A percentile compares a stretch with the other conserved stretches of the same genome.
Conservation (phyloP, 2,888 invertebrate genomes). For the Clitarchus hookeri region DNA sequence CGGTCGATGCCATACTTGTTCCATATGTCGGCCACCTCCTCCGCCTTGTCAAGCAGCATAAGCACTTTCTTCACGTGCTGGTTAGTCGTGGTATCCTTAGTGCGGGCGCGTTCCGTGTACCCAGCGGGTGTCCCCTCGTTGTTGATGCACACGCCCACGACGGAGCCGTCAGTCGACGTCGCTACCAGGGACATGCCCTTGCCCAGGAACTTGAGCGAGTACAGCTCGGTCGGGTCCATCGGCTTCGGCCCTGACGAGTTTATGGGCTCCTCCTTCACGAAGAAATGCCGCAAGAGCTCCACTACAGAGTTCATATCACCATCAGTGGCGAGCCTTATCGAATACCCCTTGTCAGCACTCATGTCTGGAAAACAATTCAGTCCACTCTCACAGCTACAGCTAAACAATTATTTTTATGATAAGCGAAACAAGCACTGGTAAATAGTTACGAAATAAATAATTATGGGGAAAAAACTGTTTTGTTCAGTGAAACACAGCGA, state of each 20-base stretch:
- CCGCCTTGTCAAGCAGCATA: neutral
- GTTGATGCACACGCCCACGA: slow-evolving; percentile 32
- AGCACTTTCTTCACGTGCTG: neutral
- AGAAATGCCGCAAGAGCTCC: slow-evolving; percentile 20
- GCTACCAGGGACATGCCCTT: slow-evolving; percentile 27
- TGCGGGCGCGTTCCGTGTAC: neutral
- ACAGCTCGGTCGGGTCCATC: slow-evolving; percentile 21
- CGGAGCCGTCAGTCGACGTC: neutral
- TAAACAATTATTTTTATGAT: no score
- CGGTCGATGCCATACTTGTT: slow-evolving; percentile 11
- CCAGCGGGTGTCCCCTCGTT: slow-evolving; percentile 26
- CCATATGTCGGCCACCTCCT: slow-evolving; percentile 29
- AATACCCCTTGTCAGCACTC: slow-evolving; percentile 6
- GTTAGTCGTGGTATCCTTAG: slow-evolving; percentile 18
- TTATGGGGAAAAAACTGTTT: no score
- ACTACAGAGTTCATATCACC: slow-evolving; percentile 18
- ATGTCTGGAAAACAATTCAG: neutral
- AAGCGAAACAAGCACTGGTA: no score
- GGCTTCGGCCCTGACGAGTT: neutral
- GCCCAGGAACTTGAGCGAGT: slow-evolving; percentile 23
- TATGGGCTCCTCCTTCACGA: slow-evolving; percentile 29
- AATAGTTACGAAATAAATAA: no score
- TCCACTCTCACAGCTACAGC: no score
- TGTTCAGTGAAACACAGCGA: no score
- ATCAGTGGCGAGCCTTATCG: slow-evolving; percentile 24